Percentiles rank a stretch among this genome's conserved stretches.
Evolutionary conservation across 2,113 vertebrate genomes (phyloP).

Genomic region (Lamprotornis superbus): DNA sequence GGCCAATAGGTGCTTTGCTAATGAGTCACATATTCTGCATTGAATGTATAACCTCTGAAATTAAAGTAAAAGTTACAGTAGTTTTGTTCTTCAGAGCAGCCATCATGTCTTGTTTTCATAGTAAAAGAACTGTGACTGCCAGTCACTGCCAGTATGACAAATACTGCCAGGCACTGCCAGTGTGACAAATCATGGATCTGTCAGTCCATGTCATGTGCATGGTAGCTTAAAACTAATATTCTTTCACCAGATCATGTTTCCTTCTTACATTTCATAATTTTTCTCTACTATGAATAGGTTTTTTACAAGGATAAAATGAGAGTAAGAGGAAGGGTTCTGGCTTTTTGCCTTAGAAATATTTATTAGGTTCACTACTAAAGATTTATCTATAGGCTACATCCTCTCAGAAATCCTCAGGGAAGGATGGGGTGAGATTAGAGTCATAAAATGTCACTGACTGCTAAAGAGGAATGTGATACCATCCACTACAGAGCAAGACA

Average conservation of each 20-base stretch:
- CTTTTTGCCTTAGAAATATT: neutral
- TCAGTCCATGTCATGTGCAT: neutral
- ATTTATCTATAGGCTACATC: neutral
- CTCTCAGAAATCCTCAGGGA: neutral
- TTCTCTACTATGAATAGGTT: neutral
- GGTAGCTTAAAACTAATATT: neutral
- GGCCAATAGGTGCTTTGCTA: neutral
- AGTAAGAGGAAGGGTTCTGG: neutral
- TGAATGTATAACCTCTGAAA: neutral
- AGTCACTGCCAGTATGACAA: neutral
- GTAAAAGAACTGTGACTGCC: neutral
- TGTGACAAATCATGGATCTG: neutral
- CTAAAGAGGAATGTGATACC: neutral
- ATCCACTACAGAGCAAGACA: neutral
- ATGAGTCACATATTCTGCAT: neutral
- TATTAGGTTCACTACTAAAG: neutral
- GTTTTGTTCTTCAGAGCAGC: neutral
- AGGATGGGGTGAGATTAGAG: neutral
- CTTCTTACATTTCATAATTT: neutral
- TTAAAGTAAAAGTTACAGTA: neutral
- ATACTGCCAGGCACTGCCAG: neutral
- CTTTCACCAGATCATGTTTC: neutral
- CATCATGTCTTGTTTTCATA: neutral
- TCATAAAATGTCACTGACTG: neutral
- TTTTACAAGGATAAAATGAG: neutral